Evolutionary conservation across 2,888 invertebrate genomes (phyloP), one percentile per base, ranked within the genome.

Genomic region (Sclerodermus sp.): DNA sequence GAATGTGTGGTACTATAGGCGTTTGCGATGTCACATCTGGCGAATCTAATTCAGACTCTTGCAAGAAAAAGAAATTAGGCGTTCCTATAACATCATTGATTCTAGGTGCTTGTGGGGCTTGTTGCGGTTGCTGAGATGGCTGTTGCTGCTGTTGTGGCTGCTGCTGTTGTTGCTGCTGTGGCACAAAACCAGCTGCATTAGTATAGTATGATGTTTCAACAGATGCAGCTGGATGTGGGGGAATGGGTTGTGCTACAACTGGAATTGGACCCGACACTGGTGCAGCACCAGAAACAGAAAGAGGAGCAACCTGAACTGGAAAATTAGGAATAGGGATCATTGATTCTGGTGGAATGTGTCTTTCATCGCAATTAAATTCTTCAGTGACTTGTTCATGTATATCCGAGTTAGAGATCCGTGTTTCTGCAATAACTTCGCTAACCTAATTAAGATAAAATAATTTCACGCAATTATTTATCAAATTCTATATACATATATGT

Each of bases 21-120:
- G 69, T 57, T 57, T 70, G 67, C 45, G 82, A 81, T 1, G 83
- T 80, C 16, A 81, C 80, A 23, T 87, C 86, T 0, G 89, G 88
- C 44, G 88, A 87, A 75, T 92, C 92, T 58, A 92, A 82, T 79
- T 94, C 94, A 16, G 94, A 94, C 71, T 96, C 94, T 81, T 96
- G 93, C 48, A 94, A 83, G 77, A 91, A 91, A 76, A 85, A 89
- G 79, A 90, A 90, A 74, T 87, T 89, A 50, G 89, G 88, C 6
- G 73, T 73, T 23, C 89, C 89, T 60, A 90, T 85, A 29, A 90
- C 88, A 70, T 91, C 90, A 10, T 88, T 83, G 55, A 90, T 83
- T 2, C 90, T 89, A 53, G 85, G 81, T 2, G 80, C 77, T 3
- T 84, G 85, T 3, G 82, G 74, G 8, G 84, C 82, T 40, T 70